A percentile compares a stretch with the other conserved stretches of the same genome.
Evolutionary conservation across 2,797 vertebrate species (phyloP).

Genomic region (Crenichthys baileyi): DNA sequence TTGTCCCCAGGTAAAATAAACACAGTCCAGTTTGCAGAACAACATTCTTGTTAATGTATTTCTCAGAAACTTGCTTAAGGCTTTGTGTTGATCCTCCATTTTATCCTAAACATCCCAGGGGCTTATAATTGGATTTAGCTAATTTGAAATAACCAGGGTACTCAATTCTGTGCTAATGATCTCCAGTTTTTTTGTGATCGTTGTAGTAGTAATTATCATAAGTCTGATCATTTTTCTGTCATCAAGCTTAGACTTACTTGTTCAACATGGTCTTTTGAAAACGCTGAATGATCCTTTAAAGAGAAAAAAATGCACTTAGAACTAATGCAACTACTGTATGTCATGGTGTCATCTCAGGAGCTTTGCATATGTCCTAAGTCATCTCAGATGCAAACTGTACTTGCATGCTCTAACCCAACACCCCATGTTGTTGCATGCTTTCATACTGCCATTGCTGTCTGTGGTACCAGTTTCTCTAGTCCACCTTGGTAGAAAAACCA

Average conservation of each 20-base stretch:
- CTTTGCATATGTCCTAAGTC: conserved; percentile 16
- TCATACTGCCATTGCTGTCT: conserved; percentile 35
- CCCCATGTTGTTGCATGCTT: conserved; percentile 48
- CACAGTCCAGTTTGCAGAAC: background rate
- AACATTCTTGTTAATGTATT: background rate
- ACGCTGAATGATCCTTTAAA: background rate
- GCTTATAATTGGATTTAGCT: conserved; percentile 3
- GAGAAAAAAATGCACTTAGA: background rate
- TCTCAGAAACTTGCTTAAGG: background rate
- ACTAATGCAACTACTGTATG: background rate
- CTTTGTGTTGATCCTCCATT: conserved; percentile 4
- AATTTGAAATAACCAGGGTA: background rate
- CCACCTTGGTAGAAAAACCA: conserved; percentile 84
- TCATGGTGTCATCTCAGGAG: background rate
- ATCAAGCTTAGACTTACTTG: background rate
- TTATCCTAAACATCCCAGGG: conserved; percentile 4
- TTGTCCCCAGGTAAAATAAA: background rate
- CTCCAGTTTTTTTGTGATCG: background rate
- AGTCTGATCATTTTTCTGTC: conserved; percentile 9
- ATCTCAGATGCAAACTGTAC: conserved; percentile 22
- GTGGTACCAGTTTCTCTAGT: conserved; percentile 73
- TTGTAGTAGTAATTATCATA: background rate
- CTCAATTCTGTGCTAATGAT: conserved; percentile 3
- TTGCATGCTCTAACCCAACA: conserved; percentile 39
- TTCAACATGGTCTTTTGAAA: background rate